Base-by-base conservation (phyloP, 2,888 invertebrate species). In the Monoplex corrugatus region DNA sequence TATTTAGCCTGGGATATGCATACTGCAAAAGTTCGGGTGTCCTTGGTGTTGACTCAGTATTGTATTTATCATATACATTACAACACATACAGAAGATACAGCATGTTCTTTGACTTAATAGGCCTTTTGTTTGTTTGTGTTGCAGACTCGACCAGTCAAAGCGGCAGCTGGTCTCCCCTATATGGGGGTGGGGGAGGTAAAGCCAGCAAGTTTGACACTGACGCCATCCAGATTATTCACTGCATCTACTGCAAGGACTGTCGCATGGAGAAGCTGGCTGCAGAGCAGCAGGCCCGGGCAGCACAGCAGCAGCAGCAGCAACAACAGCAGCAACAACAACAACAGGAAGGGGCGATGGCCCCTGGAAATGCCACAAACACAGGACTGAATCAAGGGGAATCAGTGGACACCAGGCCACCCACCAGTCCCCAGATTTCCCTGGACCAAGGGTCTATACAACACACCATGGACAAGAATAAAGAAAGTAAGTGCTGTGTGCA, bases 401-500 rank as follows among this genome's bases (percentile, higher is more conserved):
- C 38, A 44, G 50, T 85, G 35, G 87, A 92, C 83, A 90, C 88
- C 57, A 50, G 83, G 45, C 90, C 92, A 87, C 93, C 94, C 28
- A 90, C 92, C 84, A 92, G 94, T 88, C 94, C 98, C 95, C 98
- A 98, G 93, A 98, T 98, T 98, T 98, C 98, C 95, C 98, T 99
- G 95, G 99, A 99, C 97, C 98, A 98, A 95, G 98, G 98, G 95
- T 99, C 99, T 86, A 97, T 99, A 94, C 98, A 98, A 96, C 98
- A 98, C 94, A 97, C 98, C 96, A 98, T 99, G 97, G 98, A 98
- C 96, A 98, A 98, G 96, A 99, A 99, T 96, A 99, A 99, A 97
- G 98, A 99, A 97, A 98, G 99, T 99, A 96, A 98, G 98, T 35
- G 40, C 72, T 2, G 23, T 19, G n/a, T n/a, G n/a, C n/a, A n/a